phyloP scores from a whole-genome alignment of 2,113 vertebrate species.

The Glareola pratincola region DNA sequence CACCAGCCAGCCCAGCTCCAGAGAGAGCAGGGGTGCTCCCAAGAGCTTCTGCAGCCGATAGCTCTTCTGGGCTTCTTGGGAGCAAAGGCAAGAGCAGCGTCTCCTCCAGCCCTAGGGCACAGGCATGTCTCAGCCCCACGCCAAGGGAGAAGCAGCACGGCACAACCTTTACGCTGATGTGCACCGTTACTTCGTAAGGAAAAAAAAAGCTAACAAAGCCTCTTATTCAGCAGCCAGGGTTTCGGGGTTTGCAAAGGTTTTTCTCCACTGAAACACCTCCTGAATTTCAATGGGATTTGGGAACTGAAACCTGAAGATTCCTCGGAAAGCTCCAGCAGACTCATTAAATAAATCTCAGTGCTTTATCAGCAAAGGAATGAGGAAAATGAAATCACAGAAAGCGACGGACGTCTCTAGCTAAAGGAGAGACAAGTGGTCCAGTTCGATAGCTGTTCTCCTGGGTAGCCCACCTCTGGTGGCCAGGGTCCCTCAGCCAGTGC shows the following conservation, averaged over 20 bases:
- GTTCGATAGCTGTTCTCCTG: neutral
- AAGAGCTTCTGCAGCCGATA: neutral
- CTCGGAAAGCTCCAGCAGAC: neutral
- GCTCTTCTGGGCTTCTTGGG: neutral
- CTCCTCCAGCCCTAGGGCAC: neutral
- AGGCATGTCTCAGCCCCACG: accelerated
- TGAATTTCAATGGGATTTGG: neutral
- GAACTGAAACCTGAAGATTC: neutral
- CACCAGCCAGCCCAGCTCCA: neutral
- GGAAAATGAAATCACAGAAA: neutral
- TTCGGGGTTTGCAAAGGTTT: neutral
- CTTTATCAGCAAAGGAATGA: neutral
- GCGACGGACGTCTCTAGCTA: neutral
- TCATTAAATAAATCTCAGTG: neutral
- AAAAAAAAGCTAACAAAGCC: neutral
- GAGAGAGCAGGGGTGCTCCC: neutral
- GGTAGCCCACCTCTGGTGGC: neutral
- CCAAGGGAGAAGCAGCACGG: neutral
- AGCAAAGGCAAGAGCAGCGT: neutral
- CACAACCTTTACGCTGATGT: neutral
- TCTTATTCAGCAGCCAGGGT: neutral
- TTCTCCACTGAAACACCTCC: neutral
- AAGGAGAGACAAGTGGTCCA: neutral
- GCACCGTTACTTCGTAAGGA: accelerated
- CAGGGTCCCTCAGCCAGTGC: neutral